Percentiles rank a stretch among this genome's conserved stretches.
Evolutionary conservation across 2,113 vertebrate species (phyloP).

Genomic region (Platichthys flesus): DNA sequence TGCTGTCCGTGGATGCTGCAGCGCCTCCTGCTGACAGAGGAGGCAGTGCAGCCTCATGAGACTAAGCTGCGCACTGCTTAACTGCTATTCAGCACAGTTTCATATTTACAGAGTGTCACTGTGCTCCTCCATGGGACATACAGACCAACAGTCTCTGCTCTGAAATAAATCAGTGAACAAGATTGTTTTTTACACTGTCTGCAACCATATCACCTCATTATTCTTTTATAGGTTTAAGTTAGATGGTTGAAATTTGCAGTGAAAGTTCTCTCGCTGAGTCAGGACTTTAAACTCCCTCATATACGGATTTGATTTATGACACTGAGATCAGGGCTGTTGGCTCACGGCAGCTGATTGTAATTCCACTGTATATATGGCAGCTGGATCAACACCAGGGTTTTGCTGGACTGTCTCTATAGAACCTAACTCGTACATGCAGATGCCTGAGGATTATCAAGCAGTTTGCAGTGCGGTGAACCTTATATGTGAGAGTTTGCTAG

Average conservation of each 20-base stretch:
- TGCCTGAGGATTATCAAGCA: slow-evolving; percentile 9
- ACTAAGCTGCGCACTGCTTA: no score
- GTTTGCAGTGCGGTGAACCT: not conserved
- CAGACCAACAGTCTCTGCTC: no score
- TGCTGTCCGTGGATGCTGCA: no score
- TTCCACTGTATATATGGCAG: slow-evolving; percentile 51
- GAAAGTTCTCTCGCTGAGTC: slow-evolving; percentile 31
- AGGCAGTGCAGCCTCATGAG: no score
- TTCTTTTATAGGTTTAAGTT: not conserved
- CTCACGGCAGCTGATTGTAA: slow-evolving; percentile 51
- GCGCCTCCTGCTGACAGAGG: no score
- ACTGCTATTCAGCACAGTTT: no score
- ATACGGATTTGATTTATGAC: slow-evolving; percentile 44
- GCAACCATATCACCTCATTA: not conserved
- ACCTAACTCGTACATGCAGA: slow-evolving; percentile 4
- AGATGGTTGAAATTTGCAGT: not conserved
- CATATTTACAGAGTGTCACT: no score
- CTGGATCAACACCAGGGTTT: slow-evolving; percentile 42
- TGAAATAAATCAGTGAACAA: no score
- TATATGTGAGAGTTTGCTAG: not conserved
- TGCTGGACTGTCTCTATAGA: slow-evolving; percentile 41
- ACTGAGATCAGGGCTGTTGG: slow-evolving; percentile 27
- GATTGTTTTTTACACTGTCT: not conserved
- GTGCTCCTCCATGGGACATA: no score
- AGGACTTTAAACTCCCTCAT: slow-evolving; percentile 20